Evolutionary conservation across 1,140 invertebrate genomes (phyloP), one percentile per base, ranked within the genome.

Genomic region (Drosophila miranda): DNA sequence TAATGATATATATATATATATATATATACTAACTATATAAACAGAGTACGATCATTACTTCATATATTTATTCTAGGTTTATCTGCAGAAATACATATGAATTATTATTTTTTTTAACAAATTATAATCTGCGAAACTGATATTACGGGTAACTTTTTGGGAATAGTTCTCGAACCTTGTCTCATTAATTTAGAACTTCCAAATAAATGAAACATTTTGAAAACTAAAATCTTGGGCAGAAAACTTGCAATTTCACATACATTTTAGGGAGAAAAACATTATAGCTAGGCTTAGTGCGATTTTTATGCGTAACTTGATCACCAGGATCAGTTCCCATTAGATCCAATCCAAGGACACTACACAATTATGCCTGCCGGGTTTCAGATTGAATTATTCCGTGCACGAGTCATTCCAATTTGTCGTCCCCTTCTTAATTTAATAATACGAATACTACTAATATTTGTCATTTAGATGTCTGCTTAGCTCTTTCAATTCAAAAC

Each of bases 51-150:
- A n/a, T 14, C 44, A 45, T 34, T 42, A 48, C 42, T 56, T 48
- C 23, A 52, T 57, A n/a, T 62, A 61, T 61, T 72, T 72, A 72
- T 72, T 64, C 45, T 74, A 74, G 58, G 51, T 7, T 73, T 48
- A 46, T 28, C 59, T 19, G 9, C 45, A 19, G 38, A 21, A 57
- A 60, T 44, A 51, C 28, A 21, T 41, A 14, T 38, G n/a, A 16
- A 60, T 38, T 42, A 23, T 38, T 54, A 60, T 41, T 51, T 30
- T 64, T 9, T 30, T 64, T 6, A 48, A 42, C 30, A 16, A 28
- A 26, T 38, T 30, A 6, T 19, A 45, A 48, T 28, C 48, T 38
- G 14, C 23, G 44, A 67, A 38, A 38, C 38, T 44, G 41, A 28
- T 45, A 48, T 62, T 46, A 28, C 44, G 21, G 30, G 26, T 23